Percentiles rank a stretch among this genome's conserved stretches.
Conservation (phyloP, 2,113 vertebrate species). For the Dolichotis patagonum region DNA sequence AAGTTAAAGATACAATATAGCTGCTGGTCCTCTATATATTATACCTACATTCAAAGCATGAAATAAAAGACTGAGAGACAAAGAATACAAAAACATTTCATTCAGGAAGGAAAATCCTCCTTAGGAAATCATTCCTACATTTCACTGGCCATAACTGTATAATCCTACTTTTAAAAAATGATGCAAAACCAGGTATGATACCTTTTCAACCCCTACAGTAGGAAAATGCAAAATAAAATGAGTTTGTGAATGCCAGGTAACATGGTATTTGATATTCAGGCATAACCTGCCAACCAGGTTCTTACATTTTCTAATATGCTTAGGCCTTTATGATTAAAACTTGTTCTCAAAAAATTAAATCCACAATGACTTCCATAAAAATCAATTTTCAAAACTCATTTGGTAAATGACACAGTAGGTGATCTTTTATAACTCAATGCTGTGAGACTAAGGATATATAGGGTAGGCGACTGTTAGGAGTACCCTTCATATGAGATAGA, state of each 20-base stretch:
- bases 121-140: not conserved
- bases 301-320: not conserved
- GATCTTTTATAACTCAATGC: not conserved
- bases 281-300: not conserved
- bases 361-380: not conserved
- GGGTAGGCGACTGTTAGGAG: not conserved
- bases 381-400: not conserved
- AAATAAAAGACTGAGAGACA: not conserved
- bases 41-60: not conserved
- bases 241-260: not conserved
- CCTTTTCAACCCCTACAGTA: not conserved
- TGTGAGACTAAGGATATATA: too few relatives aligned
- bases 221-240: not conserved
- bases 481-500: not conserved
- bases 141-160: not conserved
- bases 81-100: not conserved
- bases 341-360: not conserved
- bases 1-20: not conserved
- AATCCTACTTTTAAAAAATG: not conserved
- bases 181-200: not conserved
- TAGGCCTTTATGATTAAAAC: not conserved
- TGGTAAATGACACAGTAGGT: not conserved
- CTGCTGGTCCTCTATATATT: not conserved
- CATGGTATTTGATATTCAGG: not conserved
- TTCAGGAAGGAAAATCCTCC: not conserved